These are phyloP conservation scores for Drosophila recens DNA, from an alignment of 2,888 invertebrate genomes.

Conservation along the genomic window DNA sequence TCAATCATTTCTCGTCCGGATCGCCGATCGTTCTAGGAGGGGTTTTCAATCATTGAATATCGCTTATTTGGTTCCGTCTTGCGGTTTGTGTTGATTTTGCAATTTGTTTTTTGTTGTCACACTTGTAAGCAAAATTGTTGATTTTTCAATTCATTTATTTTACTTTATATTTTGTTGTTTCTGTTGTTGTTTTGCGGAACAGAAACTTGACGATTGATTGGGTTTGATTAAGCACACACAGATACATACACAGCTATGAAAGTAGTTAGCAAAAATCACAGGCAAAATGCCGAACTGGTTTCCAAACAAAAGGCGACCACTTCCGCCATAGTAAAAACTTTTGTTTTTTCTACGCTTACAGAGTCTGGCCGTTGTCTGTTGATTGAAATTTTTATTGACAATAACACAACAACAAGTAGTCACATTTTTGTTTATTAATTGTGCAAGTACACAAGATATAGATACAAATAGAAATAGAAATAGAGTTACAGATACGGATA, in stretches of 20 bases:
- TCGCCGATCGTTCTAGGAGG: constrained; percentile 41
- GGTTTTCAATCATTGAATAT: constrained; percentile 19
- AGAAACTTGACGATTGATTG: constrained; percentile 74
- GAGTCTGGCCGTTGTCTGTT: constrained; percentile 22
- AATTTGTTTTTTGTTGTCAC: constrained; percentile 46
- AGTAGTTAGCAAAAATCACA: constrained; percentile 51
- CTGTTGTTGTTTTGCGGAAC: constrained; percentile 61
- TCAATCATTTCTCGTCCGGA: constrained; percentile 38
- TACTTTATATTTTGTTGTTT: neutral
- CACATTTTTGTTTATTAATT: constrained; percentile 19
- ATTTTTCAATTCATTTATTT: constrained; percentile 43
- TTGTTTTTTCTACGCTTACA: constrained; percentile 42
- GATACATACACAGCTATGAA: constrained; percentile 53
- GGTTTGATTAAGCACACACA: constrained; percentile 67
- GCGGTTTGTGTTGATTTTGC: constrained; percentile 21
- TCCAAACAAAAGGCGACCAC: constrained; percentile 64
- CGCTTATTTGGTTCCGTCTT: constrained; percentile 65
- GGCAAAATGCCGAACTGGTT: constrained; percentile 64
- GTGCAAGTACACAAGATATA: constrained; percentile 12
- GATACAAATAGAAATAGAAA: constrained; percentile 4
- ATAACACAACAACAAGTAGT: constrained; percentile 9
- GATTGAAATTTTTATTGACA: constrained; percentile 52
- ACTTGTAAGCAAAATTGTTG: constrained; percentile 74
- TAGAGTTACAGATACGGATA: constrained; percentile 18
- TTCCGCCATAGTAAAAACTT: constrained; percentile 62